phyloP scores from a whole-genome alignment of 2,888 invertebrate genomes.

The Habroteleia sp. region DNA sequence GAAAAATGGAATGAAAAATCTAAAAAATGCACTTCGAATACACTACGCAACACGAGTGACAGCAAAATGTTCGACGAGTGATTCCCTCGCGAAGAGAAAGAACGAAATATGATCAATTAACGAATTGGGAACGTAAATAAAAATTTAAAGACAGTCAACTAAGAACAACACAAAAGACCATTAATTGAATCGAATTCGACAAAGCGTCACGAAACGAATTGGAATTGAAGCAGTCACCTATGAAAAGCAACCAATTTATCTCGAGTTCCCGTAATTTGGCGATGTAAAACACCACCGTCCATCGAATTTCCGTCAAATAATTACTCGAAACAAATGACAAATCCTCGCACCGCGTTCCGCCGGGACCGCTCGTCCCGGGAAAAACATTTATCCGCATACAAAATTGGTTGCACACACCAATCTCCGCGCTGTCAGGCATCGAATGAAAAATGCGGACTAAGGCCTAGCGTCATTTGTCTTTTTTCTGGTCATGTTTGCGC shows the following conservation, averaged over 20 bases:
- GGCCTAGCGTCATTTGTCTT: slow-evolving; percentile 36
- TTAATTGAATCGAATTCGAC: slow-evolving; percentile 2
- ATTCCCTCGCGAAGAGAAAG: too few relatives aligned
- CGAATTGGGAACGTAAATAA: too few relatives aligned
- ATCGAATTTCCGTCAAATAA: slow-evolving; percentile 47
- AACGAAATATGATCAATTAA: too few relatives aligned
- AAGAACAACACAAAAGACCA: neutral
- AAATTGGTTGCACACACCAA: slow-evolving; percentile 42
- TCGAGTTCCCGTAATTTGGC: slow-evolving; percentile 30
- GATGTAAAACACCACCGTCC: slow-evolving; percentile 46
- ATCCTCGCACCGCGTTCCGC: slow-evolving; percentile 28
- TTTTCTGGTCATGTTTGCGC: slow-evolving; percentile 41
- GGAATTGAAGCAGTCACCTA: slow-evolving; percentile 6
- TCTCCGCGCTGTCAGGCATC: slow-evolving; percentile 36
- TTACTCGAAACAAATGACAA: slow-evolving; percentile 52
- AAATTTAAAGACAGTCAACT: too few relatives aligned
- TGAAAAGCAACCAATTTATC: slow-evolving; percentile 33
- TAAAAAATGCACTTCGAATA: too few relatives aligned
- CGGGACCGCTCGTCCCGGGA: slow-evolving; percentile 22
- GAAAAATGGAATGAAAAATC: too few relatives aligned
- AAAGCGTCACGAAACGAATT: too few relatives aligned
- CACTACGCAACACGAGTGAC: too few relatives aligned
- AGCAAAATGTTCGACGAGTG: too few relatives aligned
- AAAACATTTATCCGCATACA: slow-evolving; percentile 50
- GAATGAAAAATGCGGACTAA: slow-evolving; percentile 35